Evolutionary conservation across 2,113 vertebrate species (phyloP), one percentile per base, ranked within the genome.

Genomic region (Lucifuga dentata): DNA sequence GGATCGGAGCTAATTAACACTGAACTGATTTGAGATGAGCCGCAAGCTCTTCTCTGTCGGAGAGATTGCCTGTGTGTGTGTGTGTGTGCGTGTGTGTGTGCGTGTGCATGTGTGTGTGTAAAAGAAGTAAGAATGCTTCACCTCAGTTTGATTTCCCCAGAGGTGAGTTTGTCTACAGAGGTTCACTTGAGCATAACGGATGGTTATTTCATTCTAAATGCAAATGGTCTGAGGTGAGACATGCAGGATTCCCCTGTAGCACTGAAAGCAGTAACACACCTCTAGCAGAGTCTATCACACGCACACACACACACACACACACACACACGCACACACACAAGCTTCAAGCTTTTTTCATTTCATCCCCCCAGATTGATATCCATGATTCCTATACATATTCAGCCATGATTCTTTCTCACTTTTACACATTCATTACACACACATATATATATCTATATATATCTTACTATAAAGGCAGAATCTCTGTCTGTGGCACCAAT

Each of bases 121-220:
- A n/a, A n/a, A n/a, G n/a, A n/a, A n/a, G n/a, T 58, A 58, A 20
- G 11, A 16, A 36, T 20, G 56, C 36, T 24, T 21, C 40, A 24
- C 5, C 39, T 48, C 39, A 0, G 1, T 38, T 40, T 78, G 67
- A 89, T 86, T 89, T 90, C 81, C 86, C 85, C 62, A 56, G 89
- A 72, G 83, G 45, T 61, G 39, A 57, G 43, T 79, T 66, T 66
- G 71, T 75, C 71, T 72, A 41, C 66, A 65, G 60, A 62, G 71
- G 55, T 68, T 75, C 46, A 48, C 10, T 76, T 67, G 53, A 74
- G 73, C 67, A 81, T 60, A 80, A 50, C 45, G 2, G 60, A 74
- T 53, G 67, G 32, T 53, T 61, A 8, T 72, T 74, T 77, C 57
- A 79, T 86, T 86, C 64, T 74, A 86, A 84, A 90, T 81, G 78